These are phyloP conservation scores for Cephus pygmeus DNA, from an alignment of 2,888 invertebrate species.

Conservation along the genomic window DNA sequence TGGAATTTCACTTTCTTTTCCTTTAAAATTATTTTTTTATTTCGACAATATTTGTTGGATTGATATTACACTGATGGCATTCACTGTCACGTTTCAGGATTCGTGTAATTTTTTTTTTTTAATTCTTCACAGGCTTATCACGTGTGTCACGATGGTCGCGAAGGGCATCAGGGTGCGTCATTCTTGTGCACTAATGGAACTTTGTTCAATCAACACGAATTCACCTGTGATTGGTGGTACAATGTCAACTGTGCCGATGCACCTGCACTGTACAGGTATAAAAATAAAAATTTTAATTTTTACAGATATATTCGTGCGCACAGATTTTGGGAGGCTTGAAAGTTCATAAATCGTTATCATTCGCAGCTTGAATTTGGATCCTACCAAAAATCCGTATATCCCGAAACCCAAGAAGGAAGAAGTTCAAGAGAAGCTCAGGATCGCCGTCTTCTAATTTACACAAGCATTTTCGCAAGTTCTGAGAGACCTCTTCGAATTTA, in stretches of 20 bases:
- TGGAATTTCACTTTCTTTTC: conserved; percentile 15
- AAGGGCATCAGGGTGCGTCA: conserved; percentile 84
- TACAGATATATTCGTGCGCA: neutral
- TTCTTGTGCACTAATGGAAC: conserved; percentile 90
- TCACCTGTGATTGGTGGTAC: conserved; percentile 93
- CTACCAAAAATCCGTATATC: conserved; percentile 82
- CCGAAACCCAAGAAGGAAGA: conserved; percentile 78
- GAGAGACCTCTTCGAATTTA: neutral
- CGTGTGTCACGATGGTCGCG: conserved; percentile 87
- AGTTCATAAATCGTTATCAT: conserved; percentile 5
- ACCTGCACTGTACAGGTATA: conserved; percentile 78
- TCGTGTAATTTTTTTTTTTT: neutral
- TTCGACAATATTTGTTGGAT: conserved; percentile 13
- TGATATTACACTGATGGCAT: neutral
- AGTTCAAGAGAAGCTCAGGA: conserved; percentile 54
- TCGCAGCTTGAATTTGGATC: conserved; percentile 82
- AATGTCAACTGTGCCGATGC: conserved; percentile 86
- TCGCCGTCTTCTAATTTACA: conserved; percentile 44
- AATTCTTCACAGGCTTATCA: conserved; percentile 78
- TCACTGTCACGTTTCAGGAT: neutral
- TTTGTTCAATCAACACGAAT: conserved; percentile 86
- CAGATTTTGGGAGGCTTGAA: neutral
- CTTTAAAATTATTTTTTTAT: conserved; percentile 29
- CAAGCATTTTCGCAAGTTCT: neutral
- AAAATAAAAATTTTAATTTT: conserved; percentile 14